phyloP scores from a whole-genome alignment of 2,888 invertebrate genomes.

The Caprella mutica region DNA sequence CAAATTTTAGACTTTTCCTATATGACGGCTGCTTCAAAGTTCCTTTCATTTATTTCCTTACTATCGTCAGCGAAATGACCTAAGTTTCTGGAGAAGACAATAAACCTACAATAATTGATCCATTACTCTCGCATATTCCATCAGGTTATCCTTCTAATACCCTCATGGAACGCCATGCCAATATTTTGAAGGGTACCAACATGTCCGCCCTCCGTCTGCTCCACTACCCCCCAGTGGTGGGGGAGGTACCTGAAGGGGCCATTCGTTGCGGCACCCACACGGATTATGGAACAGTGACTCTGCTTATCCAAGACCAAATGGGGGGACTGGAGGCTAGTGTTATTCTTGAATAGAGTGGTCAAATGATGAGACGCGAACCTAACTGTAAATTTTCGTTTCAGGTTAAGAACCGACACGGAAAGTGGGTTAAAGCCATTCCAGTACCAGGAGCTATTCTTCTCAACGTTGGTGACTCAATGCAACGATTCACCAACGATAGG shows the following conservation, averaged over 20 bases:
- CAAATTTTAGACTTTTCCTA: too few species aligned
- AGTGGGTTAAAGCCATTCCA: constrained; percentile 53
- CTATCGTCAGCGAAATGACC: too few species aligned
- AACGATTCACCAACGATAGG: constrained; percentile 59
- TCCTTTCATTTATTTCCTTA: too few species aligned
- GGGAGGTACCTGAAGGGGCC: constrained; percentile 42
- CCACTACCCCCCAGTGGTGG: constrained; percentile 54
- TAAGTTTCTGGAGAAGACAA: too few species aligned
- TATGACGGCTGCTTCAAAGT: too few species aligned
- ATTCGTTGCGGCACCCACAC: constrained; percentile 59
- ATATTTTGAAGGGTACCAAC: constrained; percentile 1
- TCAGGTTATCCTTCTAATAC: too few species aligned
- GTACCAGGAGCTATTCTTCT: constrained; percentile 48
- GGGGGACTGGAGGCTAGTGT: constrained; percentile 56
- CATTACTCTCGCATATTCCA: too few species aligned
- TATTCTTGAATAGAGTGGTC: too few species aligned
- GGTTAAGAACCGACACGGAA: constrained; percentile 54
- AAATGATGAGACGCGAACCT: too few species aligned
- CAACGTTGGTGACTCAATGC: constrained; percentile 61
- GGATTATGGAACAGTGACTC: constrained; percentile 55
- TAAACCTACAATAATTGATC: too few species aligned
- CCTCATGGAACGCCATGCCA: too few species aligned
- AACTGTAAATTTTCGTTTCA: too few species aligned
- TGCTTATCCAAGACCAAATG: constrained; percentile 59
- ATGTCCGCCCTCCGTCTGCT: constrained; percentile 49